Base-by-base conservation (phyloP, 2,797 vertebrate genomes). In the Denticeps clupeoides region DNA sequence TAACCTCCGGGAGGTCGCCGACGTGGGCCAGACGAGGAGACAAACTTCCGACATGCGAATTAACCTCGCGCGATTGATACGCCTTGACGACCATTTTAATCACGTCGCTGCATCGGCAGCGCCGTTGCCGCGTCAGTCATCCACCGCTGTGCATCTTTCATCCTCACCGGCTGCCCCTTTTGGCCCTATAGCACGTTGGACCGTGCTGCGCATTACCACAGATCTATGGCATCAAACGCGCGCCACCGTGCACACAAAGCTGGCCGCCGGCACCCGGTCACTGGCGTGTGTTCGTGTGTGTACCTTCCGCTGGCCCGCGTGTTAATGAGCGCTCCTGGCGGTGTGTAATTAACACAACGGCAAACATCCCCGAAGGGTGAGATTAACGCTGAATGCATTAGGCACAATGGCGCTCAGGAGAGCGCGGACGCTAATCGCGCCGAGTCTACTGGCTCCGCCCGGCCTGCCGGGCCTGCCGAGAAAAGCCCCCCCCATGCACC, bases 341-440 rank as follows among this genome's bases (percentile, higher is more conserved):
- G 67, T 81, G 68, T 81, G 71, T 77, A 82, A 83, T 82, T 82
- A 82, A 81, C 79, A 77, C 74, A 80, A 79, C 67, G 73, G 27
- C 63, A 77, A 81, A 80, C 71, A 69, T 80, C 75, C 77, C 82
- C 69, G 71, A 79, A 79, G 80, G 74, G 70, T 81, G 78, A 82
- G 77, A 81, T 82, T 81, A 85, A 76, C 74, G 63, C 69, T 81
- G 70, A 82, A 78, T 65, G 69, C 71, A 79, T 80, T 74, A 77
- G 78, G 76, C 74, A 82, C 76, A 82, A 79, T 72, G 64, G 64
- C 64, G 69, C 77, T 74, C 66, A 47, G 40, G 73, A 82, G 75
- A 77, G 63, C 58, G 49, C 56, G 62, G 59, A 53, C 67, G 47
- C 66, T 56, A 53, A 35, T 32, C 8, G 24, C 18, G 15, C 31